Percentiles rank a stretch among this genome's conserved stretches.
Evolutionary conservation across 2,113 vertebrate genomes (phyloP).

Genomic region (Crotophaga sulcirostris): DNA sequence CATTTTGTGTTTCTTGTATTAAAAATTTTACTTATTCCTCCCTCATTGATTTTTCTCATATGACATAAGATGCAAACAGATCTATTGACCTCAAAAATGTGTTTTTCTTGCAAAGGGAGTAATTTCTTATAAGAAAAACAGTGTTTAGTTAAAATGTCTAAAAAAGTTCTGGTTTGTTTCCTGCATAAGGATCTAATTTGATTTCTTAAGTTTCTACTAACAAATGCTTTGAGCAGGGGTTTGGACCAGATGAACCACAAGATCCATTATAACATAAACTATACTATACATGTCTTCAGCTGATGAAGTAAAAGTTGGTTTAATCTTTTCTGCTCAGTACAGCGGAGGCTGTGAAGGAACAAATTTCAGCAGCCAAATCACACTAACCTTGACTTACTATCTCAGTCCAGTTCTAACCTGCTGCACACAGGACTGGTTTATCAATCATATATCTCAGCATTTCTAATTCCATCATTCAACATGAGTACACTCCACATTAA

Average conservation of each 20-base stretch:
- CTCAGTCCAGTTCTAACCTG: not conserved
- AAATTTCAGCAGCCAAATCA: not conserved
- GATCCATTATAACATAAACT: not conserved
- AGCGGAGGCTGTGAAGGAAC: not conserved
- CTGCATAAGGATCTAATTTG: constrained; percentile 27
- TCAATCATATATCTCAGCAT: not conserved
- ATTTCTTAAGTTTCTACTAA: constrained; percentile 14
- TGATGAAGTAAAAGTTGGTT: not conserved
- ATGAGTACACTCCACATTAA: not conserved
- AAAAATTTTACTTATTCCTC: constrained; percentile 53
- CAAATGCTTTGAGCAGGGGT: not conserved
- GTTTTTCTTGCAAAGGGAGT: constrained; percentile 18
- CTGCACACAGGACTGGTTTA: not conserved
- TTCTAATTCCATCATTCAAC: not conserved
- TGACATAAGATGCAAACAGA: constrained; percentile 49
- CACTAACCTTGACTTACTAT: not conserved
- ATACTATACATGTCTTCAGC: not conserved
- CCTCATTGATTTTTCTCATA: constrained; percentile 51
- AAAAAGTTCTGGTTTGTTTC: not conserved
- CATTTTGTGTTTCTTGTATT: constrained; percentile 40
- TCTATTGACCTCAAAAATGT: constrained; percentile 53
- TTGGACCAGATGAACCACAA: not conserved
- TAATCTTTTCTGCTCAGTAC: not conserved
- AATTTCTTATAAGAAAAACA: constrained; percentile 35
- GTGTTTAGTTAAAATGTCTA: not conserved